Conservation (phyloP, 2,113 vertebrate genomes). For the Phaethon lepturus region DNA sequence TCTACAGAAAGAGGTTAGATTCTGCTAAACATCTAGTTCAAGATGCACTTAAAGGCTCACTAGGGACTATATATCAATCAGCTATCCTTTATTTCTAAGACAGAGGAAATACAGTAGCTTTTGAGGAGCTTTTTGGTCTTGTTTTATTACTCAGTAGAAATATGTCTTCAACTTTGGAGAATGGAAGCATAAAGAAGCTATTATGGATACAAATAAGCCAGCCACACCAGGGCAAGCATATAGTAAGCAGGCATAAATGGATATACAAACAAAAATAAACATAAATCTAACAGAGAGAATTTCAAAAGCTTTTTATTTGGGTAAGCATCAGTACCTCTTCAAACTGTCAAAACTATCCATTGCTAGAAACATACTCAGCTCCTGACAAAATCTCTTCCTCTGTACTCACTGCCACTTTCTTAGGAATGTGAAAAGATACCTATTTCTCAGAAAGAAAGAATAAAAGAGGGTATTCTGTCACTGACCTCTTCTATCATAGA, state of each 20-base stretch:
- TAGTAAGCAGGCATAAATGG: background rate
- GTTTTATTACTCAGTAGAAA: conserved; percentile 33
- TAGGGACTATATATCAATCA: background rate
- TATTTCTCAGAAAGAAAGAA: background rate
- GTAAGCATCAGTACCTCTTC: background rate
- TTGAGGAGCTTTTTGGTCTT: background rate
- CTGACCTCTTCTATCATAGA: background rate
- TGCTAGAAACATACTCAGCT: background rate
- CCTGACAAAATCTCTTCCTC: background rate
- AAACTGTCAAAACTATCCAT: background rate
- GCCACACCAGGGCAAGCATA: background rate
- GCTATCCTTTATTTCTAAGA: background rate
- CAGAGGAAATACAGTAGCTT: background rate
- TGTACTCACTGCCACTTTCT: background rate
- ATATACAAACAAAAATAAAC: background rate
- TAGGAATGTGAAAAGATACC: background rate
- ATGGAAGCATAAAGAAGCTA: background rate
- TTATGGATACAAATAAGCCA: background rate
- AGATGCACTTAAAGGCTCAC: background rate
- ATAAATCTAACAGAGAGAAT: background rate
- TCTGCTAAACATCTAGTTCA: background rate
- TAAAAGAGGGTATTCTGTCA: background rate
- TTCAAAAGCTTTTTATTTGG: background rate
- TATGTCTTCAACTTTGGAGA: background rate
- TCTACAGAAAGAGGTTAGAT: background rate